These are phyloP conservation scores for Poecilia picta DNA, from an alignment of 2,797 vertebrate species.

Conservation along the genomic window DNA sequence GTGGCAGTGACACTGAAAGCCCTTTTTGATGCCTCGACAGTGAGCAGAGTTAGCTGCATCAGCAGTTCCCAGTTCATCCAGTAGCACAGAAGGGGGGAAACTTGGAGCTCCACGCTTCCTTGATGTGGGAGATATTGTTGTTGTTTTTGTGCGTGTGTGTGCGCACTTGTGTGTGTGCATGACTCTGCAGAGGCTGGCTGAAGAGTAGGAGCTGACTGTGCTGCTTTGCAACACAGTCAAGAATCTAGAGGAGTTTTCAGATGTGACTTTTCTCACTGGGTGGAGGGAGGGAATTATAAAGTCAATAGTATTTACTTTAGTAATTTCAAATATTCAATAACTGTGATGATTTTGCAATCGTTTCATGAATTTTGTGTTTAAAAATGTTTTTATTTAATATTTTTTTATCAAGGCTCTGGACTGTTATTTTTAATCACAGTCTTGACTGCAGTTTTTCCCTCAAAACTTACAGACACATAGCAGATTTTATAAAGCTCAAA, in stretches of 20 bases:
- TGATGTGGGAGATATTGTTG: conserved; percentile 18
- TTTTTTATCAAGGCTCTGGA: neutral
- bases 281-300: neutral
- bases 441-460: neutral
- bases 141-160: conserved; percentile 5
- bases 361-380: neutral
- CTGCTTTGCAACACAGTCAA: neutral
- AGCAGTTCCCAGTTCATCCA: neutral
- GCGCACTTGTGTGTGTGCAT: neutral
- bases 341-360: neutral
- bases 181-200: conserved; percentile 7
- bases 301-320: neutral
- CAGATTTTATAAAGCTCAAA: neutral
- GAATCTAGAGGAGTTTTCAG: neutral
- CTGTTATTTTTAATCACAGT: neutral
- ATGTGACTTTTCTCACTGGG: conserved; percentile 13
- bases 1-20: neutral
- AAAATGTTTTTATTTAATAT: neutral
- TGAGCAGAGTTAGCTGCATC: neutral
- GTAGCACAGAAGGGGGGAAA: conserved; percentile 29
- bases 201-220: conserved; percentile 22
- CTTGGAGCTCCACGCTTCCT: conserved; percentile 18
- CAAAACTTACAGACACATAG: neutral
- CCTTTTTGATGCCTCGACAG: neutral
- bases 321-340: neutral